Evolutionary conservation across 2,888 invertebrate species (phyloP), one percentile per base, ranked within the genome.

Genomic region (Scaptomyza polygonia): DNA sequence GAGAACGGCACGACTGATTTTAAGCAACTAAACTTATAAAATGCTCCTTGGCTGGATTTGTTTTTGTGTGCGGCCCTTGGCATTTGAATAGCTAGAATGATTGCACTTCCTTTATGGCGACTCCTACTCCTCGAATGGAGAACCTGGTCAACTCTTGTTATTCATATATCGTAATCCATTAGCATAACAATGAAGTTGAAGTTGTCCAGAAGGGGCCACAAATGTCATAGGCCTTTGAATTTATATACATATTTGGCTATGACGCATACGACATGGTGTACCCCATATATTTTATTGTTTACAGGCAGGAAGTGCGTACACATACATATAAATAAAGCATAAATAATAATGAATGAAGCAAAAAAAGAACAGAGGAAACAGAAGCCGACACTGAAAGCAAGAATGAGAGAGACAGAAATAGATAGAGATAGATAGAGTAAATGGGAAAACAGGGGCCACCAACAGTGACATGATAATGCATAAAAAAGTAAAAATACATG

Each of bases 161-260:
- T 87, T 86, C 84, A 84, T 82, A 87, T 85, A 87, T 85, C 80
- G 87, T 88, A 87, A 72, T 69, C 76, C 86, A 86, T 86, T 87
- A 87, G 86, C 86, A 86, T 81, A 69, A 86, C 84, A 88, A 88
- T 84, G 79, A 73, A 75, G 64, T 39, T 52, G 66, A 65, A 78
- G 79, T 68, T 66, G 76, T 65, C 73, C 75, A 77, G 71, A 55
- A 34, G 55, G 40, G 61, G 42, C 43, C 47, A 53, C 62, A 57
- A 54, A 65, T 66, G 68, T 51, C 77, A 42, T 68, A 67, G 74
- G 81, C 72, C 75, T 67, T 74, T 70, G 59, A 70, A 76, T 70
- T 61, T 63, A 72, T 57, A 70, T 54, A 54, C 39, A 39, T 39
- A 16, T 39, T 57, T 44, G 62, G 58, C 53, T 47, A 74, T 84